Evolutionary conservation across 2,888 invertebrate genomes (phyloP), one percentile per base, ranked within the genome.

Genomic region (Mesochorus sp.): DNA sequence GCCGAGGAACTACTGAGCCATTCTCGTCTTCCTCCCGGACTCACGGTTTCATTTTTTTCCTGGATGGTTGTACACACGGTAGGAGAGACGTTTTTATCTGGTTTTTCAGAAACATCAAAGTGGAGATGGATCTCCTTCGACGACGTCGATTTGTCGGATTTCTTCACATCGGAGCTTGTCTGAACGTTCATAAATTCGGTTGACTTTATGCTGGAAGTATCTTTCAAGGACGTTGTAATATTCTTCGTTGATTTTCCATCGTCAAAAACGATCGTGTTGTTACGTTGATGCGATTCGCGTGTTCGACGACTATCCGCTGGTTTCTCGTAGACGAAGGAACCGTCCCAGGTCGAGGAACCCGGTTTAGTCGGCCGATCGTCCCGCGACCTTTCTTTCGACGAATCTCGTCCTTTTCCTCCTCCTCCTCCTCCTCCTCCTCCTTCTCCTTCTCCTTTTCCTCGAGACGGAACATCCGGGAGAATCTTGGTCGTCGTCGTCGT

Each of bases 311-410:
- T 75, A 14, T 68, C 28, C 19, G 34, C 6, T 42, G 85, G 77
- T 31, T 87, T 88, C 49, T 89, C 87, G 53, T 84, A 80, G 17
- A 84, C 82, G 44, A 88, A 89, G 0, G 86, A 84, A 8, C 88
- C 88, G 49, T 89, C 87, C 89, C 89, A 89, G 2, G 88, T 85
- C 0, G 89, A 89, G 1, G 87, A 86, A 0, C 89, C 89, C 1
- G 88, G 87, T 57, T 87, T 89, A 1, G 73, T 59, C 0, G 89
- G 87, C 44, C 0, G 81, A 71, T 67, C 83, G 34, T 87, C 87
- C 5, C 68, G 80, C 2, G 84, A 81, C 12, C 67, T 83, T 55
- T 81, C 61, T 3, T 49, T 17, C 79, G 53, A n/a, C 39, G 28
- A 0, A 49, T 59, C 59, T 4, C 8, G 37, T 8, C 71, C 61